Percentiles rank a stretch among this genome's conserved stretches.
Evolutionary conservation across 2,888 invertebrate species (phyloP).

Genomic region (Ectemnius continuus): DNA sequence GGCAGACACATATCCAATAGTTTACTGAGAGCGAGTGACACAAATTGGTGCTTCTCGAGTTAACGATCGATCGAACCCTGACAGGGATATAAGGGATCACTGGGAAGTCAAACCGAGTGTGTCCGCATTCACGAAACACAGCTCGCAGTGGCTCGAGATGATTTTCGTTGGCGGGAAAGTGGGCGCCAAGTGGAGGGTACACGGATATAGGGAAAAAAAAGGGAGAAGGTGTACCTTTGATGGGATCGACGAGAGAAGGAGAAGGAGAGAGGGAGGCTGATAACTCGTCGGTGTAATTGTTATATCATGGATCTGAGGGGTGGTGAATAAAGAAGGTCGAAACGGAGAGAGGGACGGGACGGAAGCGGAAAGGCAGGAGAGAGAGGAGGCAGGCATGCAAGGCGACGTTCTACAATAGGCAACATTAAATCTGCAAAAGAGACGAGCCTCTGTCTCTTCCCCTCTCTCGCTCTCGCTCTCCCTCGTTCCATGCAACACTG

Average conservation of each 20-base stretch:
- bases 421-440: constrained; percentile 74
- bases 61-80: too few relatives aligned
- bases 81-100: too few relatives aligned
- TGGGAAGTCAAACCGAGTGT: too few relatives aligned
- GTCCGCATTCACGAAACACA: too few relatives aligned
- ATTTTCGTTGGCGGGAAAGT: constrained; percentile 27
- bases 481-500: constrained; percentile 16
- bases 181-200: not conserved
- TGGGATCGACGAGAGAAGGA: constrained; percentile 23
- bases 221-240: constrained; percentile 42
- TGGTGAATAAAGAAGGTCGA: constrained; percentile 51
- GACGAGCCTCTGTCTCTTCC: constrained; percentile 49
- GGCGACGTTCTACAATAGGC: constrained; percentile 68
- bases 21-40: too few relatives aligned
- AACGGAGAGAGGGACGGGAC: constrained; percentile 37
- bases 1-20: too few relatives aligned
- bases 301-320: constrained; percentile 62
- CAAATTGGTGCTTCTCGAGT: too few relatives aligned
- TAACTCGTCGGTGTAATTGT: constrained; percentile 70
- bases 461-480: not conserved
- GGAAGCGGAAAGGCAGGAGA: constrained; percentile 51
- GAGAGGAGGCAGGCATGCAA: constrained; percentile 69
- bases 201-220: constrained; percentile 14
- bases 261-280: constrained; percentile 48
- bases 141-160: constrained; percentile 6